Conservation (phyloP, 2,113 vertebrate genomes). For the Parotia lawesii region DNA sequence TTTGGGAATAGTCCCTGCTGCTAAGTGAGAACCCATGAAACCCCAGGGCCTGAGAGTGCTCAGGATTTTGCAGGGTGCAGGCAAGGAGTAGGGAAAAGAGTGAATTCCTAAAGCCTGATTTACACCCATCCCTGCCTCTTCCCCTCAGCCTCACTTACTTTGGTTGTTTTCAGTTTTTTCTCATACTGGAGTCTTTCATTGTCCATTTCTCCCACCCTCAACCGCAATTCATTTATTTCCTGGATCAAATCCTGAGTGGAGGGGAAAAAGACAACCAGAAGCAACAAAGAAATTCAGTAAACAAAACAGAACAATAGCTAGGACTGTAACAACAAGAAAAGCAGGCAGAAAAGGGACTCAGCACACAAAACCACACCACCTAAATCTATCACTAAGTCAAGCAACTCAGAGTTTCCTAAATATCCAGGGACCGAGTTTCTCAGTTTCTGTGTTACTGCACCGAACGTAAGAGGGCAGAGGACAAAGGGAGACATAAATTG, state of each 20-base stretch:
- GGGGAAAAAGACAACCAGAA: not conserved
- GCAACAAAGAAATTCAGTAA: not conserved
- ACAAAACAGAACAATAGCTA: not conserved
- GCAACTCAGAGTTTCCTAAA: not conserved
- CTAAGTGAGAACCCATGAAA: not conserved
- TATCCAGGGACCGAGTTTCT: not conserved
- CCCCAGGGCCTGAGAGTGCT: not conserved
- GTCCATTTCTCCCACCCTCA: constrained; percentile 89
- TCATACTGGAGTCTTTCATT: constrained; percentile 89
- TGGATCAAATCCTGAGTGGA: constrained; percentile 83
- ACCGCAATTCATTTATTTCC: constrained; percentile 87
- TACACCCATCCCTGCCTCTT: not conserved
- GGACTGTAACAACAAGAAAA: not conserved
- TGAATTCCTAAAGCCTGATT: not conserved
- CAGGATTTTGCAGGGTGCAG: not conserved
- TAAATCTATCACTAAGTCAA: not conserved
- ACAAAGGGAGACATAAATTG: not conserved
- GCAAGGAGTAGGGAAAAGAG: not conserved
- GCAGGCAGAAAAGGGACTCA: not conserved
- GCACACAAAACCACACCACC: not conserved
- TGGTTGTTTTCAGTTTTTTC: constrained; percentile 92
- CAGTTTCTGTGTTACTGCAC: not conserved
- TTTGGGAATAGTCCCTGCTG: not conserved
- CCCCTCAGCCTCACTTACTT: constrained; percentile 78
- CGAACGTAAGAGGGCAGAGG: not conserved